These are phyloP conservation scores for Anorthoa munda DNA, from an alignment of 2,888 invertebrate species.

Conservation along the genomic window DNA sequence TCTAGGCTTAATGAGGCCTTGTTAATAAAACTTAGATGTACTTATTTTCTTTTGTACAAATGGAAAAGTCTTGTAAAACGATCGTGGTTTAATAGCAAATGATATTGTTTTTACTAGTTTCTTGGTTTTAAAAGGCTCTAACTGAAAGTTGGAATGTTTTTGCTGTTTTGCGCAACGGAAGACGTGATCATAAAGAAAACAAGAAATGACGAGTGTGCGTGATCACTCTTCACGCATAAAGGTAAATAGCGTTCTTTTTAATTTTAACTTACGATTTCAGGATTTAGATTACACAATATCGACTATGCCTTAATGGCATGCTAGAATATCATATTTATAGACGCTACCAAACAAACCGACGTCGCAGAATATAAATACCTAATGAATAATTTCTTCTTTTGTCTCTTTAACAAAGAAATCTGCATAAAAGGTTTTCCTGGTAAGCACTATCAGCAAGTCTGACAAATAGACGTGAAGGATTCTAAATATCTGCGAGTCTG, in stretches of 20 bases:
- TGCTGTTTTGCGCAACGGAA: conserved; percentile 21
- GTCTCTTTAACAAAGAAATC: conserved; percentile 68
- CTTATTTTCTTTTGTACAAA: conserved; percentile 40
- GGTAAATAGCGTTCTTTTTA: conserved; percentile 40
- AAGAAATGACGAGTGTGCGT: conserved; percentile 38
- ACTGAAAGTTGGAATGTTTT: conserved; percentile 10
- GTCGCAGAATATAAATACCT: conserved; percentile 46
- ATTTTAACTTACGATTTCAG: conserved; percentile 31
- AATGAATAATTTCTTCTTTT: conserved; percentile 63
- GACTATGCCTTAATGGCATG: conserved; percentile 19
- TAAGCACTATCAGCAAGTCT: conserved; percentile 68
- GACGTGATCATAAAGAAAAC: conserved; percentile 35
- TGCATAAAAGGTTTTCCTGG: conserved; percentile 77
- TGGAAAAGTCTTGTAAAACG: conserved; percentile 60
- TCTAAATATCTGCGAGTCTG: conserved; percentile 59
- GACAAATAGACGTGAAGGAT: conserved; percentile 70
- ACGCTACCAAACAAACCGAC: conserved; percentile 43
- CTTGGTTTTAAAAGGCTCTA: conserved; percentile 27
- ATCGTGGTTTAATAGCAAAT: conserved; percentile 32
- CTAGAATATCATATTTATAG: conserved; percentile 51
- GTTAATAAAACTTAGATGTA: conserved; percentile 38
- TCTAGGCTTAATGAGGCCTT: conserved; percentile 60
- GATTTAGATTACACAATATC: conserved; percentile 28
- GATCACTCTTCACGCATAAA: conserved; percentile 36
- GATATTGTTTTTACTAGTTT: conserved; percentile 26